phyloP scores from a whole-genome alignment of 2,888 invertebrate species.

The Caenorhabditis angaria region DNA sequence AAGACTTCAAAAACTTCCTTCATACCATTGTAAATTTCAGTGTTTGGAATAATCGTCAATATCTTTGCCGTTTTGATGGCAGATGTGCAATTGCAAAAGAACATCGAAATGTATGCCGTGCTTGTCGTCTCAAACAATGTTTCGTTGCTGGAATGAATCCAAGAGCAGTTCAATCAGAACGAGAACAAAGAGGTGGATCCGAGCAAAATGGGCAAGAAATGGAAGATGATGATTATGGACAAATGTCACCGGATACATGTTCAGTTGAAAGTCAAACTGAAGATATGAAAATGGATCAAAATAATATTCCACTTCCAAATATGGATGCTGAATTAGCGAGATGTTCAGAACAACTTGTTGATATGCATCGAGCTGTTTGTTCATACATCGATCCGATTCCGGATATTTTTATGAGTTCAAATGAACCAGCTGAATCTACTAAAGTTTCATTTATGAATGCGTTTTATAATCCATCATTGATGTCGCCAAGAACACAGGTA shows the following conservation, averaged over 20 bases:
- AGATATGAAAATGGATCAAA: slow-evolving; percentile 1
- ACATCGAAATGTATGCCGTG: slow-evolving; percentile 66
- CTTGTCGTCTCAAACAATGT: slow-evolving; percentile 63
- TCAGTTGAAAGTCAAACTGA: slow-evolving; percentile 56
- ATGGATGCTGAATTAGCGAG: slow-evolving; percentile 30
- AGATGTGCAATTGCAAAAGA: slow-evolving; percentile 67
- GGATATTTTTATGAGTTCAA: slow-evolving; percentile 13
- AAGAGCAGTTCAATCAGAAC: slow-evolving; percentile 59
- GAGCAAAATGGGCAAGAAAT: slow-evolving; percentile 27
- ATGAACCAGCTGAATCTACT: slow-evolving; percentile 20
- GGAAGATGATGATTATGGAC: slow-evolving; percentile 42
- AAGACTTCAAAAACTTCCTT: background rate
- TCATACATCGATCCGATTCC: slow-evolving; percentile 59
- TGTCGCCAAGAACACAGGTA: slow-evolving; percentile 47
- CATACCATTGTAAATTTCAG: slow-evolving; percentile 33
- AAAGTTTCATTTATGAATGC: slow-evolving; percentile 54
- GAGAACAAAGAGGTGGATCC: slow-evolving; percentile 41
- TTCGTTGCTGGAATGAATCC: slow-evolving; percentile 66
- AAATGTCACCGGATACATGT: slow-evolving; percentile 41
- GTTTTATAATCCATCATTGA: slow-evolving; percentile 53
- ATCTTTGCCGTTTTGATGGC: slow-evolving; percentile 66
- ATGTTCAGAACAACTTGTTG: slow-evolving; percentile 46
- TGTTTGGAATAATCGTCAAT: slow-evolving; percentile 63
- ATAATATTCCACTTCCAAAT: slow-evolving; percentile 22
- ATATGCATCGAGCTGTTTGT: slow-evolving; percentile 49